Evolutionary conservation across 2,888 invertebrate species (phyloP), one percentile per base, ranked within the genome.

Genomic region (Adelognathus sp.): DNA sequence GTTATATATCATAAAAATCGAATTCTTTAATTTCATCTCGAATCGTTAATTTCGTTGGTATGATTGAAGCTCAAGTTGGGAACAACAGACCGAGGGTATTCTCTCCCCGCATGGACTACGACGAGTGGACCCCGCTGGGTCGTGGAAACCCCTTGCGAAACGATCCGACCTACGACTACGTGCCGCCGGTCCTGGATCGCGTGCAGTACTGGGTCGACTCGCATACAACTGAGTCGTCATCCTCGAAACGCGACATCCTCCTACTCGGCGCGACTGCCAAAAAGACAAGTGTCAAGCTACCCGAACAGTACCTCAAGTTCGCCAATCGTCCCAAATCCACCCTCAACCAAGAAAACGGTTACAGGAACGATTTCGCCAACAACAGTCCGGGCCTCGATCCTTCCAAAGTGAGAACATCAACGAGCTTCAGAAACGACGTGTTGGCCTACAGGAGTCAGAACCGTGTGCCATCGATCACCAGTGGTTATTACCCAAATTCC

Each of bases 131-230:
- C 81, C 97, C 97, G 0, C 93, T 97, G 50, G 97, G 96, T 3
- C 94, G 95, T 71, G 96, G 96, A 0, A 96, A 97, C 90, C 96
- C 96, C 0, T 89, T 97, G 54, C 96, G 96, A 86, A 96, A 96
- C 88, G 96, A 97, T 88, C 97, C 97, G 6, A 97, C 97, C 0
- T 96, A 95, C 89, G 96, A 96, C 88, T 97, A 97, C 89, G 96
- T 96, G 72, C 97, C 97, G 0, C 97, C 97, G 0, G 95, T 96
- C 1, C 91, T 96, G 41, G 96, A 96, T 81, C 92, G 95, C 36
- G 97, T 97, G 2, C 95, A 95, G 84, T 97, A 96, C 88, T 97
- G 97, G 97, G 94, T 95, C 18, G 95, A 95, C 52, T 94, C 95
- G 0, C 93, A 93, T 82, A 92, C 92, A 0, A 90, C 93, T 76